These are phyloP conservation scores for Neotragus pygmaeus DNA, from an alignment of 2,113 vertebrate species.

Conservation along the genomic window DNA sequence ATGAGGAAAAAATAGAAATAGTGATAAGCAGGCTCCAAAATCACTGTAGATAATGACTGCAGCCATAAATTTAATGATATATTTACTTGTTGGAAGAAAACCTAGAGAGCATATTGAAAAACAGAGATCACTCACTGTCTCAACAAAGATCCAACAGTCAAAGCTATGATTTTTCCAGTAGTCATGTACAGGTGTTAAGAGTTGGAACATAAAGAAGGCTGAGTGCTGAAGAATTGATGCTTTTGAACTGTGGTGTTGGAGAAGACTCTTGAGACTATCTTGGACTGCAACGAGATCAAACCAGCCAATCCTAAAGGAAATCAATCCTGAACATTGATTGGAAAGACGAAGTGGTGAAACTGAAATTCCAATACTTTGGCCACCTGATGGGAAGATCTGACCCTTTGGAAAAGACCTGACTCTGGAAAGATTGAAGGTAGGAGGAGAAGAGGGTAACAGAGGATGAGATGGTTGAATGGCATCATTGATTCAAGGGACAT, in stretches of 20 bases:
- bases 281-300: neutral
- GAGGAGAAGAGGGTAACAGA: neutral
- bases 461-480: neutral
- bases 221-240: neutral
- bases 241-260: neutral
- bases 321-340: neutral
- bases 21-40: neutral
- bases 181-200: neutral
- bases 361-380: neutral
- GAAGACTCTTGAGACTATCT: neutral
- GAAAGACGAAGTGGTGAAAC: neutral
- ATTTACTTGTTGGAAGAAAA: neutral
- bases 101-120: neutral
- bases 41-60: neutral
- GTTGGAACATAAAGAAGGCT: neutral
- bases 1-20: neutral
- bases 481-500: neutral
- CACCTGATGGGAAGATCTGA: rapidly evolving
- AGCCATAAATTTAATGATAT: neutral
- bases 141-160: neutral
- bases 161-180: neutral
- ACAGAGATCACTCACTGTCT: neutral
- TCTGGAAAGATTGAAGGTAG: neutral
- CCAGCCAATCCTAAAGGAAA: neutral
- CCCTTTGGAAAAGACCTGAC: neutral